Evolutionary conservation across 2,888 invertebrate genomes (phyloP).

Genomic region (Plusia festucae): DNA sequence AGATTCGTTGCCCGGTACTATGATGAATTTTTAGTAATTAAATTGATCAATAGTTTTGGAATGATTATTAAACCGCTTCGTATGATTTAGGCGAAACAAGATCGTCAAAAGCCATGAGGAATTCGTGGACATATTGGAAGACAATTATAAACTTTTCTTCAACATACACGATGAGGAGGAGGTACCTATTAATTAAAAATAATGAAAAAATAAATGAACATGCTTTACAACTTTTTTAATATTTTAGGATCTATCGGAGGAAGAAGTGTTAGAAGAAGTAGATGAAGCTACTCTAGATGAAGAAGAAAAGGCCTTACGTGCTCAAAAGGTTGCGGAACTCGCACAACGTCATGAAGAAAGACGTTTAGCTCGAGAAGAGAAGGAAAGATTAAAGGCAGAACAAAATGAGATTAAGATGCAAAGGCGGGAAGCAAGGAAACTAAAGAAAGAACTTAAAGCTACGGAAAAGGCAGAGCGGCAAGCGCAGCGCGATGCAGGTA

Average conservation of each 20-base stretch:
- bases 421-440: constrained; percentile 73
- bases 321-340: constrained; percentile 68
- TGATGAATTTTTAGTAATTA: neutral
- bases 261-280: constrained; percentile 80
- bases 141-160: constrained; percentile 92
- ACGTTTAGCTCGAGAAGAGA: constrained; percentile 71
- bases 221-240: constrained; percentile 1
- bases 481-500: constrained; percentile 73
- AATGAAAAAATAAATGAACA: neutral
- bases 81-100: constrained; percentile 71
- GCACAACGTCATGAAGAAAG: constrained; percentile 69
- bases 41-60: constrained; percentile 13
- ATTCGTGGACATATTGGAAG: constrained; percentile 88
- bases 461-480: constrained; percentile 74
- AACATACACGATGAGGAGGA: constrained; percentile 88
- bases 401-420: constrained; percentile 72
- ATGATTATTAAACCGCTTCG: constrained; percentile 2
- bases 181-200: constrained; percentile 60
- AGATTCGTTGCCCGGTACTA: constrained; percentile 87
- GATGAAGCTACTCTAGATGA: constrained; percentile 81
- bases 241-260: constrained; percentile 70
- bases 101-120: constrained; percentile 88
- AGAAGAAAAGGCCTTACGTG: constrained; percentile 78
- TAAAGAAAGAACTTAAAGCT: constrained; percentile 76
- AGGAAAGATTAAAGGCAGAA: constrained; percentile 70